phyloP scores from a whole-genome alignment of 2,797 vertebrate species.

The Champsocephalus esox region DNA sequence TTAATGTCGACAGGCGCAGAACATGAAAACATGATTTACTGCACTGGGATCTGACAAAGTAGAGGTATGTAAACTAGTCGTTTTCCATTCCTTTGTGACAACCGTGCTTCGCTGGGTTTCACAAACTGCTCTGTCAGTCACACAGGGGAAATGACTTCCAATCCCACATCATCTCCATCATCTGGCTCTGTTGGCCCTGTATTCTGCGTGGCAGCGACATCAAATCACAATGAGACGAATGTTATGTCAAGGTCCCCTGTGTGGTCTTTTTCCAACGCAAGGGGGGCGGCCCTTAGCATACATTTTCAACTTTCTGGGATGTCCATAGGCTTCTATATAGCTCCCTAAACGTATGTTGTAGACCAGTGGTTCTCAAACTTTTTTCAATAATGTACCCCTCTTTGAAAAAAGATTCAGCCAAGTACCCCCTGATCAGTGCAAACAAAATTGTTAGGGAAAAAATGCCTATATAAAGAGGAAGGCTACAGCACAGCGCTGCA shows the following conservation, averaged over 20 bases:
- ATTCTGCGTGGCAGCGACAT: slow-evolving; percentile 7
- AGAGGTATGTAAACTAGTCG: slow-evolving; percentile 42
- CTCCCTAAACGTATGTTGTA: no score
- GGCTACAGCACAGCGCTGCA: no score
- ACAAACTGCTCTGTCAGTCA: slow-evolving; percentile 38
- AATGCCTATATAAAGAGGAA: no score
- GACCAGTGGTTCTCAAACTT: no score
- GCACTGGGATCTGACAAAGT: slow-evolving; percentile 31
- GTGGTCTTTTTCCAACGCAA: no score
- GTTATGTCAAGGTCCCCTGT: neutral
- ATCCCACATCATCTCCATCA: slow-evolving; percentile 18
- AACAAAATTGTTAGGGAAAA: no score
- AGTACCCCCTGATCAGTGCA: no score
- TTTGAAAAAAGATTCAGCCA: no score
- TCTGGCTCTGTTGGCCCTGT: slow-evolving; percentile 4
- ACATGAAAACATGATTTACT: slow-evolving; percentile 53
- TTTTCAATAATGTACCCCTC: no score
- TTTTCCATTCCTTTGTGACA: slow-evolving; percentile 47
- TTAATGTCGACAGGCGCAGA: slow-evolving; percentile 43
- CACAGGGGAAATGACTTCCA: slow-evolving; percentile 12
- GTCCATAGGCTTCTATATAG: no score
- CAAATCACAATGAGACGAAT: slow-evolving; percentile 10
- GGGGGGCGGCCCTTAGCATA: no score
- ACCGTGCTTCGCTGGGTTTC: neutral
- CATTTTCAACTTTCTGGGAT: no score